Evolutionary conservation across 2,888 invertebrate species (phyloP), one percentile per base, ranked within the genome.

Genomic region (Parasteatoda lunata): DNA sequence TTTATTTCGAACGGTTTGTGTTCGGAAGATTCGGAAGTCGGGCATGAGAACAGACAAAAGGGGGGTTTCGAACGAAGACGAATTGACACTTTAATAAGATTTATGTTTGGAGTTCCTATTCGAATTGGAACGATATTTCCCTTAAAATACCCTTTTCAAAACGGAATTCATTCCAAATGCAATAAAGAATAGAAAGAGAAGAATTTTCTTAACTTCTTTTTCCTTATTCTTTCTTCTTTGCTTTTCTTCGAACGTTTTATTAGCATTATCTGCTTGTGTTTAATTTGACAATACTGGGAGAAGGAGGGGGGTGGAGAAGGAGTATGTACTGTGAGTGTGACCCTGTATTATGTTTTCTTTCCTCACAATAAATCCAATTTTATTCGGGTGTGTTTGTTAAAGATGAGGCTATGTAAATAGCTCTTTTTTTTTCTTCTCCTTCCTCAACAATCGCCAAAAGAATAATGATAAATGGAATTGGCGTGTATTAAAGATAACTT

Each of bases 81-180:
- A 86, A 86, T 80, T 86, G 85, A 86, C 85, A 86, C 85, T 86
- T 80, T 86, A 86, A 86, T 86, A 86, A 86, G 85, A 86, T 86
- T 86, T 86, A 86, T 86, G 85, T 80, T 86, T 76, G 85, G 77
- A 86, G 80, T 86, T 81, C 80, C 70, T 80, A 71, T 86, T 77
- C 77, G 79, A 75, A 81, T 80, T 66, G 80, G 72, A 52, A 66
- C 51, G 81, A 80, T 86, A 86, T 80, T 77, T 80, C 80, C 69
- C 85, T 76, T 51, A 68, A 64, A 69, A 78, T 79, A 79, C 76
- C 73, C 84, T 80, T 76, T 75, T 81, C 80, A 76, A 75, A 85
- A 80, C 49, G 80, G 85, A 80, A 86, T 86, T 86, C 77, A 86
- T 81, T 78, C 85, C 72, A 45, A 80, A 49, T 15, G 54, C 59